Evolutionary conservation across 2,797 vertebrate genomes (phyloP).

Genomic region (Periophthalmus magnuspinnatus): DNA sequence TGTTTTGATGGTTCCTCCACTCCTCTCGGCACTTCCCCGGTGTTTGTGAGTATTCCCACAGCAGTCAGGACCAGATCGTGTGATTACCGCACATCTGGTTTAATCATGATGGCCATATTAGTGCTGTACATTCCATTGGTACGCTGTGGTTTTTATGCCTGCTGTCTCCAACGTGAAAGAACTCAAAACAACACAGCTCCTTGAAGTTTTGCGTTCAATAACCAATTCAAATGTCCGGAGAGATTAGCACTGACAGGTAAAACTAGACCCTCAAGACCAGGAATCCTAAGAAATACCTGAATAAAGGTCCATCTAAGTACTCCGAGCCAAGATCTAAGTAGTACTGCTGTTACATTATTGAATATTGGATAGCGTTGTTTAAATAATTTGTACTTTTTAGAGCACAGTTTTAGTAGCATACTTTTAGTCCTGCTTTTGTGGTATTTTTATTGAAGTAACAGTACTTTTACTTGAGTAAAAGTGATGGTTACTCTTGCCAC

Average conservation of each 20-base stretch:
- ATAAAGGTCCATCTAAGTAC: too few relatives aligned
- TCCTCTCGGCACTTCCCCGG: not conserved
- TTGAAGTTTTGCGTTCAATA: not conserved
- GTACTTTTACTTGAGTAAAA: too few relatives aligned
- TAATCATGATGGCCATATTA: not conserved
- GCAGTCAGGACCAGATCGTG: not conserved
- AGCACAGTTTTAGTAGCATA: too few relatives aligned
- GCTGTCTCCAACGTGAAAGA: not conserved
- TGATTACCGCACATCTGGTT: not conserved
- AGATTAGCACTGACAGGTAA: not conserved
- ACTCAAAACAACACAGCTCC: not conserved
- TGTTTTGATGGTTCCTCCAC: not conserved
- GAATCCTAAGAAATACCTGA: too few relatives aligned
- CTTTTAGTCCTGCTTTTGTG: too few relatives aligned
- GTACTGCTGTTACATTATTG: too few relatives aligned
- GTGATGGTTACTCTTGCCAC: too few relatives aligned
- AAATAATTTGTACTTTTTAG: too few relatives aligned
- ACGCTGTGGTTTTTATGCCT: not conserved
- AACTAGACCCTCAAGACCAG: too few relatives aligned
- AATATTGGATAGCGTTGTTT: too few relatives aligned
- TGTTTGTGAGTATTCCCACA: not conserved
- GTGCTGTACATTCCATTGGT: conserved; percentile 1
- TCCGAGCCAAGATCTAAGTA: too few relatives aligned
- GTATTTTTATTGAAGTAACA: too few relatives aligned
- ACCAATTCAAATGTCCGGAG: not conserved